Base-by-base conservation (phyloP, 2,888 invertebrate species). In the Sarcophaga subvicina region DNA sequence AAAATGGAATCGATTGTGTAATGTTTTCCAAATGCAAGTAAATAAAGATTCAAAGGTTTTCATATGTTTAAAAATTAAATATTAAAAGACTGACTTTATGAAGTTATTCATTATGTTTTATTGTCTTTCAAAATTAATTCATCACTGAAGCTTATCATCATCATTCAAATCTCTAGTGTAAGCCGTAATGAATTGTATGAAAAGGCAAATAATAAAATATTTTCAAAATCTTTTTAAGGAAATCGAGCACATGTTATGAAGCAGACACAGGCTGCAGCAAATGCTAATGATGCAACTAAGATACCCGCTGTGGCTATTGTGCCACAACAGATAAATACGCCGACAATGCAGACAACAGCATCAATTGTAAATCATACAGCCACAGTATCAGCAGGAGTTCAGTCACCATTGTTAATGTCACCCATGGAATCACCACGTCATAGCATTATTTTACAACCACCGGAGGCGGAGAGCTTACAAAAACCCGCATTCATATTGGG, bases 381-480 rank as follows among this genome's bases (percentile, higher is more conserved):
- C 37, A 22, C 22, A 22, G 37, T 3, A 37, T 10, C 37, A 37
- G 37, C 2, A 37, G 75, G n/a, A 64, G 25, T 77, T 22, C 79
- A 79, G 59, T 78, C 85, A 22, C 76, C 84, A 66, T 80, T 37
- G 54, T 66, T 89, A 62, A 88, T 88, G 4, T 90, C 90, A 4
- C 90, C 90, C 10, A 86, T 90, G 54, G 92, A 91, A 75, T 92
- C 92, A 22, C 92, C 91, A 0, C 90, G 90, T 71, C 90, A 91
- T 49, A 95, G 95, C 90, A 95, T 95, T 63, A 95, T 95, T 85
- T 89, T 95, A 27, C 95, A 95, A 89, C 95, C 95, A 14, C 94
- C 95, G 0, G 90, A 91, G 63, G 90, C 92, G 2, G 91, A 92
- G 64, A 88, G 89, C 63, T 77, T 91, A 54, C 90, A 91, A 66